These are phyloP conservation scores for Mesembrinibis cayennensis DNA, from an alignment of 2,113 vertebrate species.

Conservation along the genomic window DNA sequence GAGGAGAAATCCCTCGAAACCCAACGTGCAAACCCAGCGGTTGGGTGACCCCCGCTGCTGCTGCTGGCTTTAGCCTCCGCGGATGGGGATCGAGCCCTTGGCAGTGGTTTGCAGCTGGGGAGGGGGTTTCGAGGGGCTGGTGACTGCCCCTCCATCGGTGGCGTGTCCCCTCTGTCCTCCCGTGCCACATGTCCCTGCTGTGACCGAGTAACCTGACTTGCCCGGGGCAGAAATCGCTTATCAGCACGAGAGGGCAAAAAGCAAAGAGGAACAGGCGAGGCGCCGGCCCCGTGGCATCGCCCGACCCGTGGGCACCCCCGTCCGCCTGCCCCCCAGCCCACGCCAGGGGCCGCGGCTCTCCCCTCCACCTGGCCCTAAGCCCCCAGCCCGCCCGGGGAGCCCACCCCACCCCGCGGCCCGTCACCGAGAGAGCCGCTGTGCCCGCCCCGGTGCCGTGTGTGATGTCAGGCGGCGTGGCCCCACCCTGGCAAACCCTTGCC, in stretches of 20 bases:
- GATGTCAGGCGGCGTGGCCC: not conserved
- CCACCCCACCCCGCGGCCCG: not conserved
- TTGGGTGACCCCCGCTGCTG: rapidly evolving
- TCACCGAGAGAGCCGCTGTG: rapidly evolving
- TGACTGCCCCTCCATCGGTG: not conserved
- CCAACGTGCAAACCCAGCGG: rapidly evolving
- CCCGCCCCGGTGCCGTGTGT: not conserved
- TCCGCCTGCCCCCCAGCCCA: not conserved
- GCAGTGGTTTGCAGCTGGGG: not conserved
- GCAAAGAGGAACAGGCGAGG: no score
- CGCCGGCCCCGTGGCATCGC: rapidly evolving
- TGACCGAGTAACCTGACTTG: rapidly evolving
- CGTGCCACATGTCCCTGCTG: rapidly evolving
- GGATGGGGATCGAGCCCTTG: rapidly evolving
- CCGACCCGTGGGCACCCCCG: no score
- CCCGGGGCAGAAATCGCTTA: not conserved
- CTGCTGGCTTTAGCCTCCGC: not conserved
- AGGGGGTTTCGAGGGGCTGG: not conserved
- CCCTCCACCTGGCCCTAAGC: not conserved
- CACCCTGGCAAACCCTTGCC: not conserved
- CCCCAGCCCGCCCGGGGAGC: no score
- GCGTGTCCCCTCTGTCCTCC: rapidly evolving
- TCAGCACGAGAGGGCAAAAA: not conserved
- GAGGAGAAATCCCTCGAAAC: not conserved
- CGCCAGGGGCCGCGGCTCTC: not conserved